These are phyloP conservation scores for Tetramorium simillimum DNA, from an alignment of 1,140 invertebrate genomes.

Conservation along the genomic window DNA sequence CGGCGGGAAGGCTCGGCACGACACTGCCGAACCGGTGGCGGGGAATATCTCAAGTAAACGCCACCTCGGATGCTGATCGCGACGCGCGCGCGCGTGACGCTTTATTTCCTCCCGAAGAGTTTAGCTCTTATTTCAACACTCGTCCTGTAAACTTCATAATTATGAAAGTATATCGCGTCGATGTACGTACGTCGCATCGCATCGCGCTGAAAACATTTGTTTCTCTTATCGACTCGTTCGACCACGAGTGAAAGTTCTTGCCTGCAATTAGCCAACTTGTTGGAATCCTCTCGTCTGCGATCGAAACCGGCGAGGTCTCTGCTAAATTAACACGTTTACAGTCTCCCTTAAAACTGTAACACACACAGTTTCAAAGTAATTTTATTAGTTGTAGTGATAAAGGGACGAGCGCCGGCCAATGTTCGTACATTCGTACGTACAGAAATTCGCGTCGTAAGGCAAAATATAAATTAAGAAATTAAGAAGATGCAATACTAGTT, in stretches of 20 bases:
- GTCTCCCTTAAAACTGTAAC: neutral
- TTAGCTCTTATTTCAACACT: neutral
- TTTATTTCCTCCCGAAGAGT: constrained; percentile 21
- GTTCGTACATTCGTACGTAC: too few relatives aligned
- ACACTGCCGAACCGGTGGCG: neutral
- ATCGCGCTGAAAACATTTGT: constrained; percentile 9
- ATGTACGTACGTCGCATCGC: neutral
- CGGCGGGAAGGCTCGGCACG: neutral
- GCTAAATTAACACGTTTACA: neutral
- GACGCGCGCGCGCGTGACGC: neutral
- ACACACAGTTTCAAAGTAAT: too few relatives aligned
- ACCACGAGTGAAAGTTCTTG: constrained; percentile 40
- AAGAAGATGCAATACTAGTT: too few relatives aligned
- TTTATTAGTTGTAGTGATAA: too few relatives aligned
- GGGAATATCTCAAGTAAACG: neutral
- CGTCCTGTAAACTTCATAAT: neutral
- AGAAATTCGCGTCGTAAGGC: too few relatives aligned
- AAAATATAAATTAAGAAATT: too few relatives aligned
- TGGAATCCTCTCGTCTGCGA: constrained; percentile 18
- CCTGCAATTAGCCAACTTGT: constrained; percentile 28
- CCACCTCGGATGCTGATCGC: neutral
- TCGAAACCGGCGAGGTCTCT: neutral
- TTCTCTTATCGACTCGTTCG: constrained; percentile 1
- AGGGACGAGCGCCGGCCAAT: too few relatives aligned
- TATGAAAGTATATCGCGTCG: neutral